phyloP scores from a whole-genome alignment of 2,113 vertebrate genomes.

The Pica pica region DNA sequence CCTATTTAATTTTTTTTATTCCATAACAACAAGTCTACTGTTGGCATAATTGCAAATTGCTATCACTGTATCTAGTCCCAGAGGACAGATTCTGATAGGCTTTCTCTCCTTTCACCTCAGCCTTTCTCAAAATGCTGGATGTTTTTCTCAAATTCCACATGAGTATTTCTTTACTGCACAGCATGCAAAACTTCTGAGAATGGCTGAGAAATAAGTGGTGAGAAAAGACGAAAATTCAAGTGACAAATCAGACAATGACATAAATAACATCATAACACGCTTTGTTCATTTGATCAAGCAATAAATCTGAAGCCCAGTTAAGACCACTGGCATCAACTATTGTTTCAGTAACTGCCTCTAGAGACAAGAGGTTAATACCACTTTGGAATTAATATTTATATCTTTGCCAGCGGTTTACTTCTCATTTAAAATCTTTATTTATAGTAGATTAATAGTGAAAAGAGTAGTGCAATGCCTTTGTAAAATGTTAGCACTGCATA shows the following conservation, averaged over 20 bases:
- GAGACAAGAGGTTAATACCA: not conserved
- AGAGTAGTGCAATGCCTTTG: not conserved
- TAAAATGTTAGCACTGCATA: not conserved
- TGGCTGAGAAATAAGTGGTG: not conserved
- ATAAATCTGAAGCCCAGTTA: not conserved
- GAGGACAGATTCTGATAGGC: not conserved
- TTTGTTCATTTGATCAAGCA: not conserved
- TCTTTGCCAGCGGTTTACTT: not conserved
- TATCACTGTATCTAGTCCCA: not conserved
- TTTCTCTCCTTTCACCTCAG: not conserved
- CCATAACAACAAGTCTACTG: not conserved
- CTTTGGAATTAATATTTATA: not conserved
- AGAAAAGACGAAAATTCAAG: not conserved
- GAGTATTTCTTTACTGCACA: not conserved
- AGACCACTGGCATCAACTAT: not conserved
- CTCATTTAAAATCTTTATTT: not conserved
- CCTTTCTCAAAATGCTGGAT: not conserved
- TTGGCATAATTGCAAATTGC: not conserved
- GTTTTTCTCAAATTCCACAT: not conserved
- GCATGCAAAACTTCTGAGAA: not conserved
- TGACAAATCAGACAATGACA: not conserved
- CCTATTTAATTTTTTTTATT: not conserved
- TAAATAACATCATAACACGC: not conserved
- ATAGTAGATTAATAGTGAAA: not conserved
- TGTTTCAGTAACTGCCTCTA: not conserved